phyloP scores from a whole-genome alignment of 2,888 invertebrate genomes.

The Mechanitis mazaeus region DNA sequence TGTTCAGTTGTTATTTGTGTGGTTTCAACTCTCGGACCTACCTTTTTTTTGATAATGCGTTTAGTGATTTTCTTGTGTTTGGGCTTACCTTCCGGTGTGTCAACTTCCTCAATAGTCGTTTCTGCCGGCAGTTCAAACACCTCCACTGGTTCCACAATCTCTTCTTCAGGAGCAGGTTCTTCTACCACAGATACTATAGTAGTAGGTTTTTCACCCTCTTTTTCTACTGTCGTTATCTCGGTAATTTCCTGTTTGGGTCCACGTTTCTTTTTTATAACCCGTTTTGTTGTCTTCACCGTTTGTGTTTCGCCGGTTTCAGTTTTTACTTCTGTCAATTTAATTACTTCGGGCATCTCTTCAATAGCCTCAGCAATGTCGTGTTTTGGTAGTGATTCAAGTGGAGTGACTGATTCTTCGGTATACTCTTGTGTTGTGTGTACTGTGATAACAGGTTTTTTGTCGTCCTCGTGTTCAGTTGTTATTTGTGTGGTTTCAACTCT shows the following conservation, averaged over 20 bases:
- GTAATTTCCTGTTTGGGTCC: slow-evolving; percentile 31
- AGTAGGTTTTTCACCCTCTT: slow-evolving; percentile 34
- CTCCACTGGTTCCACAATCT: slow-evolving; percentile 33
- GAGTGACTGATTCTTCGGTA: slow-evolving; percentile 30
- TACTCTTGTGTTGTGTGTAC: slow-evolving; percentile 32
- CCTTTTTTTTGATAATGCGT: slow-evolving; percentile 32
- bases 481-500: slow-evolving; percentile 28
- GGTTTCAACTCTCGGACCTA: slow-evolving; percentile 35
- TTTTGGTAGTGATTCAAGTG: slow-evolving; percentile 24
- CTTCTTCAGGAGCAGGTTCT: slow-evolving; percentile 25
- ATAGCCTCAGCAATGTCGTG: slow-evolving; percentile 28
- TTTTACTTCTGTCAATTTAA: slow-evolving; percentile 39
- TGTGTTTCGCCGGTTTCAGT: slow-evolving; percentile 14
- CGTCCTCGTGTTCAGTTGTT: slow-evolving; percentile 10
- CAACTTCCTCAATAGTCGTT: slow-evolving; percentile 35
- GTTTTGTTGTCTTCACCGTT: slow-evolving; percentile 18
- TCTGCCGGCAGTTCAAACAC: slow-evolving; percentile 24
- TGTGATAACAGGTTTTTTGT: slow-evolving; percentile 36
- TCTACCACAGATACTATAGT: slow-evolving; percentile 32
- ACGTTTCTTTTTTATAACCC: slow-evolving; percentile 36
- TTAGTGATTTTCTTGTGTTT: slow-evolving; percentile 31
- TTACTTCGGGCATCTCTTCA: slow-evolving; percentile 51
- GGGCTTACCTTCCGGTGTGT: slow-evolving; percentile 38
- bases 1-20: slow-evolving; percentile 34
- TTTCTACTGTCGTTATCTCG: slow-evolving; percentile 32